Base-by-base conservation (phyloP, 2,797 vertebrate genomes). In the Calcarius lapponicus region DNA sequence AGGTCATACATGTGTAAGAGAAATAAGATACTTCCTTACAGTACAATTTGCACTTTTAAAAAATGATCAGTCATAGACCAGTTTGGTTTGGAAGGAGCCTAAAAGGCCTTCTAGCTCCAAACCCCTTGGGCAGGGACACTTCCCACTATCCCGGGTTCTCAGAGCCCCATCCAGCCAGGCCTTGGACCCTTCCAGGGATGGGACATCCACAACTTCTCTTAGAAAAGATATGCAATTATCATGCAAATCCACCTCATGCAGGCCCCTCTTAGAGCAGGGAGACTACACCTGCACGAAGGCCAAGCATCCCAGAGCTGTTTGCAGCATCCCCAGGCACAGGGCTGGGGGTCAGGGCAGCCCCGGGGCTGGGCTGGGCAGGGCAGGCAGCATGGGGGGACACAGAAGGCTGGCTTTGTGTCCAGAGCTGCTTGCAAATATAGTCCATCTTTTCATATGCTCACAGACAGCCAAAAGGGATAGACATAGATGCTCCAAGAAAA, bases 401-500 rank as follows among this genome's bases (percentile, higher is more conserved):
- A 64, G 60, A 71, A 56, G 40, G 65, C 9, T 67, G 81, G 22
- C 66, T 89, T 71, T 95, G 84, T 87, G 66, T 54, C 64, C 60
- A 40, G 73, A 24, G 20, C 19, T 31, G 2, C 15, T 32, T n/a
- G 81, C 53, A 80, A 78, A 78, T 9, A 38, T 1, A 75, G 56
- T 4, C 45, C 26, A 25, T 50, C 62, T 91, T 79, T 88, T 70
- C 56, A 75, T 40, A 31, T 53, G 61, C 80, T 79, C 43, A 14
- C 40, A 73, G 54, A 34, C 29, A 22, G 66, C 2, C 8, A 61
- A 48, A 38, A 50, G 56, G 80, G 83, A 66, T 60, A 67, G 65
- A 72, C 5, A 66, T 26, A 75, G 72, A 89, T 60, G 87, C 51
- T 83, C 50, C 83, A 81, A 82, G 78, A 86, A 96, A 94, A 93